A percentile compares a stretch with the other conserved stretches of the same genome.
Evolutionary conservation across 2,797 vertebrate species (phyloP).

Genomic region (Cossypha niveicapilla): DNA sequence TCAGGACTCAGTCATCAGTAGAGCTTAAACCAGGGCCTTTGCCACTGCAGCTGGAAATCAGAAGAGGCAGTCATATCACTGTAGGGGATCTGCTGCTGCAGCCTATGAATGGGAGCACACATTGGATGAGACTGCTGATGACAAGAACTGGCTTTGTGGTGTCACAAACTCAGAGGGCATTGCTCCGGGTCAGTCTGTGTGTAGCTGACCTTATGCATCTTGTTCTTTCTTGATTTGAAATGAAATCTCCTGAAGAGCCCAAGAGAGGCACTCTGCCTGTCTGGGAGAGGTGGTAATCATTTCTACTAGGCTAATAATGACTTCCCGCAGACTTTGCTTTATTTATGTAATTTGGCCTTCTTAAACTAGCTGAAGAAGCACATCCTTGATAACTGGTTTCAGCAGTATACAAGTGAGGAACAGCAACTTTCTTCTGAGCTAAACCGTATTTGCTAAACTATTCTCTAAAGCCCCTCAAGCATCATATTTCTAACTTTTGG

Average conservation of each 20-base stretch:
- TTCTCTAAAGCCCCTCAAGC: background rate
- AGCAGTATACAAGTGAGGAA: background rate
- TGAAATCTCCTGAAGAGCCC: background rate
- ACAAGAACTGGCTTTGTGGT: background rate
- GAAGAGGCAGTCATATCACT: background rate
- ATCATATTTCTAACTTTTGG: background rate
- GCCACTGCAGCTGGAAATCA: background rate
- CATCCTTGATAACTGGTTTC: background rate
- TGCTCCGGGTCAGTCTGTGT: rapidly evolving
- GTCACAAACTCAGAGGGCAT: background rate
- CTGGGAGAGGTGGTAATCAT: background rate
- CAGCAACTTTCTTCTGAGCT: background rate
- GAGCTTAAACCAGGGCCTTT: background rate
- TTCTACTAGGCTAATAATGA: background rate
- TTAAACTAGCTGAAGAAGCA: background rate
- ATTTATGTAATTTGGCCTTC: background rate
- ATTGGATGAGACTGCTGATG: background rate
- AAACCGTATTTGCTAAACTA: background rate
- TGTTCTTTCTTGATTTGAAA: background rate
- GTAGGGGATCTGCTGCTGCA: background rate
- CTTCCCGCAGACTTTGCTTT: background rate
- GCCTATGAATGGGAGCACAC: background rate
- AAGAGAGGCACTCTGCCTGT: background rate
- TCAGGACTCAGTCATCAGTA: background rate
- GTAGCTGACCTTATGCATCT: background rate